Evolutionary conservation across 2,888 invertebrate species (phyloP), one percentile per base, ranked within the genome.

Genomic region (Bedellia somnulentella): DNA sequence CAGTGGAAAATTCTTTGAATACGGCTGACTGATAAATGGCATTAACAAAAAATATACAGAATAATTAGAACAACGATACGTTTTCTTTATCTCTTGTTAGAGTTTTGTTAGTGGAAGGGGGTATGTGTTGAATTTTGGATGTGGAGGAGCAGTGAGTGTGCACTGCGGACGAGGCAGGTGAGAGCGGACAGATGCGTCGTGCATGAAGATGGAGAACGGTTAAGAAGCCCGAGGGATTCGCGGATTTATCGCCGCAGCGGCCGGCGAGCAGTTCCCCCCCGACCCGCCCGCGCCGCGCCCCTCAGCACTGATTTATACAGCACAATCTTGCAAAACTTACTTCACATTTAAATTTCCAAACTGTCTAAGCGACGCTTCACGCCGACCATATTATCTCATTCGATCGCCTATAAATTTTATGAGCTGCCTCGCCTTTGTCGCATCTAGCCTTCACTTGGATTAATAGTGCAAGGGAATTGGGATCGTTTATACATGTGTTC

Each of bases 311-410:
- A 76, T 75, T 75, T 75, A 75, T 73, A 57, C 64, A 55, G 66
- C 62, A 58, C 70, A 75, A 75, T 73, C 75, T 75, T 64, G 64
- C 73, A 75, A 75, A 75, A 75, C 75, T 73, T 75, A 73, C 75
- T 75, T 75, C 75, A 73, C 75, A 75, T 75, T 75, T 75, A 75
- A 75, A 75, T 75, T 75, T 75, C 52, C 73, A 57, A 75, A 75
- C 75, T 75, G 75, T 75, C 75, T 75, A 75, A 75, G 71, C 71
- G 67, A 62, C 58, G 68, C 70, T 71, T 73, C 70, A 73, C 66
- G 67, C 66, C 67, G 60, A 67, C 73, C 67, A 75, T 75, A 73
- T 73, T 73, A 75, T 75, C 75, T 75, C 68, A 68, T 71, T 70
- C 75, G 64, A 75, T 75, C 75, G 73, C 61, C 75, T 60, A 75